A percentile compares a stretch with the other conserved stretches of the same genome.
Evolutionary conservation across 1,140 invertebrate genomes (phyloP).

Genomic region (Cephus cinctus): DNA sequence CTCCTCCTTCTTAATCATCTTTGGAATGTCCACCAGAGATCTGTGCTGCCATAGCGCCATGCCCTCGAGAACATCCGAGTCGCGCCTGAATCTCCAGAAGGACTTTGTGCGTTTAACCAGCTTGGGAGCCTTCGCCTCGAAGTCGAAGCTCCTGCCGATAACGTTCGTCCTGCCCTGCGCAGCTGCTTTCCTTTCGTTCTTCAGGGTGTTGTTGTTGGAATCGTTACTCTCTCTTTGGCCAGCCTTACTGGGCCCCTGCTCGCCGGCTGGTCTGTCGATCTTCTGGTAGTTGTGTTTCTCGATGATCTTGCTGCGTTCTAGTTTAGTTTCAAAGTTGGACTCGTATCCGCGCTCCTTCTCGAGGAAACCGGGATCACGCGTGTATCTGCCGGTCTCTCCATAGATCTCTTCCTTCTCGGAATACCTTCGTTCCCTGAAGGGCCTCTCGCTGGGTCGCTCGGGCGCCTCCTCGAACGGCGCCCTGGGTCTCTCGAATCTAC

Average conservation of each 20-base stretch:
- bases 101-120: conserved; percentile 77
- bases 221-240: conserved; percentile 60
- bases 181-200: conserved; percentile 34
- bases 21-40: conserved; percentile 68
- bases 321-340: conserved; percentile 54
- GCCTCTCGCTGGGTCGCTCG: conserved; percentile 39
- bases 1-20: conserved; percentile 60
- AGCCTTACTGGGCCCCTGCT: too few species aligned
- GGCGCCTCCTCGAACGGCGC: conserved; percentile 51
- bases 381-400: conserved; percentile 36
- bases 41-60: conserved; percentile 84
- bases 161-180: conserved; percentile 37
- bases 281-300: conserved; percentile 40
- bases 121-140: conserved; percentile 56
- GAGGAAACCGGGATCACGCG: conserved; percentile 19
- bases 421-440: conserved; percentile 36
- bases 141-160: conserved; percentile 47
- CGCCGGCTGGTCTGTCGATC: background rate
- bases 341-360: conserved; percentile 54
- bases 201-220: conserved; percentile 60
- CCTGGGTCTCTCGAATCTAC: conserved; percentile 45
- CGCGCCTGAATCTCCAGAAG: conserved; percentile 78
- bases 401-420: conserved; percentile 53
- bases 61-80: conserved; percentile 72
- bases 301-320: conserved; percentile 47